phyloP scores from a whole-genome alignment of 1,140 invertebrate species.

The Trachelipus rathkii region DNA sequence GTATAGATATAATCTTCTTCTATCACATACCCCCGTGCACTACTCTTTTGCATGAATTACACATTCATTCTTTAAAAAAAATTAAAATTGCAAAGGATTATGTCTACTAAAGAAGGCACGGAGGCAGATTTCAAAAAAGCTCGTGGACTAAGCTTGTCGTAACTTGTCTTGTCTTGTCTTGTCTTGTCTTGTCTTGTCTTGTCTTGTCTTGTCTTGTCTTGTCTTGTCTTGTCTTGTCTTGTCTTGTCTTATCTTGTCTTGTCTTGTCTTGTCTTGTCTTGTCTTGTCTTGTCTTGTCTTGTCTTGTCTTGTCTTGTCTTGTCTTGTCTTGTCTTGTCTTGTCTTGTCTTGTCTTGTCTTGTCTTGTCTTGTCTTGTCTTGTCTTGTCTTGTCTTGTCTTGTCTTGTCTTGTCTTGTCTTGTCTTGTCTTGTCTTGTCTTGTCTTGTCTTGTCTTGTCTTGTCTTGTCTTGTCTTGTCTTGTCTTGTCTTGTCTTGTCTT shows the following conservation, averaged over 20 bases:
- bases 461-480: conserved; percentile 9
- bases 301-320: background rate
- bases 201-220: background rate
- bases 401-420: conserved; percentile 8
- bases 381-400: background rate
- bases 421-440: conserved; percentile 9
- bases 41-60: too few species aligned
- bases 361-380: background rate
- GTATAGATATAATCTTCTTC: too few species aligned
- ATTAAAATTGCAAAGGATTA: too few species aligned
- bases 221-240: background rate
- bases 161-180: conserved; percentile 5
- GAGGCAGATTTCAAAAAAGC: too few species aligned
- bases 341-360: background rate
- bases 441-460: conserved; percentile 8
- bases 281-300: background rate
- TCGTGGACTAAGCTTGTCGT: too few species aligned
- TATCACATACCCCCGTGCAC: too few species aligned
- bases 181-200: background rate
- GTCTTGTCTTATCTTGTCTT: background rate
- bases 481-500: conserved; percentile 5
- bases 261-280: background rate
- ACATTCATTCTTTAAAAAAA: too few species aligned
- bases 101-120: too few species aligned
- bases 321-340: background rate